Evolutionary conservation across 2,797 vertebrate species (phyloP).

Genomic region (Dicrostonyx torquatus): DNA sequence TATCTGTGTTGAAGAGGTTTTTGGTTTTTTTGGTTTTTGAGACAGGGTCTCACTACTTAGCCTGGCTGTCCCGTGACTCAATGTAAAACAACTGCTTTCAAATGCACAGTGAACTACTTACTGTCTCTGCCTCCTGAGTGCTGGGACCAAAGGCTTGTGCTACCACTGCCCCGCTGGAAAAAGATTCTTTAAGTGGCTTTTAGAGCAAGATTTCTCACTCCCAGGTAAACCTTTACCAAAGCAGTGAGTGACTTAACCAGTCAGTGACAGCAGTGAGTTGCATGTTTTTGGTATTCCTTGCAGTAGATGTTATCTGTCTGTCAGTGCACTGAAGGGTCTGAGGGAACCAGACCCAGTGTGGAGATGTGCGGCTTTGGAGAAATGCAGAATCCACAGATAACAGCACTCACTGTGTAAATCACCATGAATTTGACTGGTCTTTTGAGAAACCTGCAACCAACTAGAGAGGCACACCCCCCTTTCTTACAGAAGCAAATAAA

Average conservation of each 20-base stretch:
- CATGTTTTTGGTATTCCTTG: background rate
- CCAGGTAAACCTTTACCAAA: background rate
- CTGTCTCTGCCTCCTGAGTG: background rate
- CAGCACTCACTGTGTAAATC: background rate
- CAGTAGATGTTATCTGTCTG: background rate
- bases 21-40: background rate
- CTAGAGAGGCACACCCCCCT: background rate
- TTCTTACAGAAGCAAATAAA: background rate
- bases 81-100: background rate
- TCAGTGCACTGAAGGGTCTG: background rate
- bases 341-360: background rate
- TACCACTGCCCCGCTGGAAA: background rate
- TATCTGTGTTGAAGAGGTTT: background rate
- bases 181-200: background rate
- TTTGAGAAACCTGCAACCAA: background rate
- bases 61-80: background rate
- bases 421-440: background rate
- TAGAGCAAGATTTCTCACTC: background rate
- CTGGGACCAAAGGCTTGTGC: background rate
- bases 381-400: background rate
- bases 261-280: constrained; percentile 21
- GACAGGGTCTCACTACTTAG: background rate
- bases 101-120: background rate
- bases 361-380: background rate
- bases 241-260: background rate